These are phyloP conservation scores for Andrena chrysosceles DNA, from an alignment of 2,888 invertebrate species.

Conservation along the genomic window DNA sequence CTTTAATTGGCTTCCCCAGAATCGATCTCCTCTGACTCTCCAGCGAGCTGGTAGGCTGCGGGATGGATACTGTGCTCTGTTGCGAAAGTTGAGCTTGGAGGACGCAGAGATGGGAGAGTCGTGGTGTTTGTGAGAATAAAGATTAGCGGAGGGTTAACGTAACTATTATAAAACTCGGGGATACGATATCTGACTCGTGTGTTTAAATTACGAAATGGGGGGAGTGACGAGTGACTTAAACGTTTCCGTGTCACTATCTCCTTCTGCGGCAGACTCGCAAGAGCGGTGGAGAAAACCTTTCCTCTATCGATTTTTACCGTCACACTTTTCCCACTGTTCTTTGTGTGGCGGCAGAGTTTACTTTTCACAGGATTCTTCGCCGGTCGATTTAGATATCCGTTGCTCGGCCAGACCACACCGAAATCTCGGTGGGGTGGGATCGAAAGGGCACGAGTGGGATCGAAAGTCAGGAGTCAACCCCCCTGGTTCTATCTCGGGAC, in stretches of 20 bases:
- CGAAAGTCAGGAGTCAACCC: conserved; percentile 51
- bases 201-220: no score
- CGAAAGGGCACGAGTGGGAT: conserved; percentile 45
- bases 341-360: conserved; percentile 20
- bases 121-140: no score
- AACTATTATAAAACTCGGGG: no score
- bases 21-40: conserved; percentile 37
- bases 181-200: no score
- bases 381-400: conserved; percentile 42
- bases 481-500: conserved; percentile 39
- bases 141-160: no score
- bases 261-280: no score
- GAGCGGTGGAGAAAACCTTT: no score
- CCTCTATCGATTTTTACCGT: no score
- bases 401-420: background rate
- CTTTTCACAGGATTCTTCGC: conserved; percentile 40
- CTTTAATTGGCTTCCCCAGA: conserved; percentile 49
- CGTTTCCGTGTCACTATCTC: no score
- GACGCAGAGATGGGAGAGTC: no score
- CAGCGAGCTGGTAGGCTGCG: background rate
- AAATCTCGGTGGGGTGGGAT: conserved; percentile 51
- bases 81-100: conserved; percentile 6
- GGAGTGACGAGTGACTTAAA: no score
- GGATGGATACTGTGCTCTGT: conserved; percentile 3
- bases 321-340: background rate